phyloP scores from a whole-genome alignment of 2,888 invertebrate genomes.

The Chymomyza fuscimana region DNA sequence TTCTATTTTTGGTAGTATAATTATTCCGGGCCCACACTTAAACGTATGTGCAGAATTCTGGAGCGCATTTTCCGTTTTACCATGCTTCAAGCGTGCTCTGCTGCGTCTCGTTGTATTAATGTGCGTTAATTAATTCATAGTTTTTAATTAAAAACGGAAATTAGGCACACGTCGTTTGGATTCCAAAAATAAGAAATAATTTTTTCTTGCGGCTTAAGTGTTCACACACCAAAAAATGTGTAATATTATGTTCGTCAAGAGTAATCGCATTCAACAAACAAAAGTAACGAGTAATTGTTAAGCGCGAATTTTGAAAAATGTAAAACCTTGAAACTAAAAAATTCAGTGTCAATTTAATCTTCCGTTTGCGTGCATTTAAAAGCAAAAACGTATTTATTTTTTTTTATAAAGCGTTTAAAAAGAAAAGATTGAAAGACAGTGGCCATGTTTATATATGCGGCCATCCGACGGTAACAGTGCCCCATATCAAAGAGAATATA shows the following conservation, averaged over 20 bases:
- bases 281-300: not conserved
- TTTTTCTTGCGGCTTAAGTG: not conserved
- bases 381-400: too few relatives aligned
- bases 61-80: slow-evolving; percentile 36
- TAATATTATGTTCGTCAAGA: not conserved
- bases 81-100: slow-evolving; percentile 38
- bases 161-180: not conserved
- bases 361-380: too few relatives aligned
- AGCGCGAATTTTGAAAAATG: not conserved
- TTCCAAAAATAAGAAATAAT: not conserved
- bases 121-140: slow-evolving; percentile 60
- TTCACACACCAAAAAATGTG: not conserved
- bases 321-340: too few relatives aligned
- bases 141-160: slow-evolving; percentile 58
- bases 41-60: slow-evolving; percentile 46
- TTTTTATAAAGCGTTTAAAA: too few relatives aligned
- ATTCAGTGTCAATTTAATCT: too few relatives aligned
- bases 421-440: too few relatives aligned
- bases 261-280: not conserved
- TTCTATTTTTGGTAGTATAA: slow-evolving; percentile 54
- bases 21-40: slow-evolving; percentile 40
- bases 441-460: too few relatives aligned
- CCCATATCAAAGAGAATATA: too few relatives aligned
- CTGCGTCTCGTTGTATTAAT: slow-evolving; percentile 15
- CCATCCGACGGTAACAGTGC: too few relatives aligned